Evolutionary conservation across 2,113 vertebrate genomes (phyloP).

Genomic region (Talpa occidentalis): DNA sequence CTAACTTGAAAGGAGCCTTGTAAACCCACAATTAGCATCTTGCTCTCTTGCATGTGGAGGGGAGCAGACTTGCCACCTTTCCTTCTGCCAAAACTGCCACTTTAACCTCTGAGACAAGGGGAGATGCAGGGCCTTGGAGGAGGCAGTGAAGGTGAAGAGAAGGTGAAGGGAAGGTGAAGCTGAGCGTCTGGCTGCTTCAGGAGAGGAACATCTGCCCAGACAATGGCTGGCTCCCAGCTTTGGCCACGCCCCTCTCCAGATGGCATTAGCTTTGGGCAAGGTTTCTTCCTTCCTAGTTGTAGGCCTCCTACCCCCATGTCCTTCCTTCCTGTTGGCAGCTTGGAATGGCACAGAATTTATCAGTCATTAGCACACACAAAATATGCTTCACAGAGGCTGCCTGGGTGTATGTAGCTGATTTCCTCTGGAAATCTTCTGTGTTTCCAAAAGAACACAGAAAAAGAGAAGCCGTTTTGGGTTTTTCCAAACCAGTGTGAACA

Average conservation of each 20-base stretch:
- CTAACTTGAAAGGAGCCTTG: too few species aligned
- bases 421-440: not conserved
- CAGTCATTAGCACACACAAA: not conserved
- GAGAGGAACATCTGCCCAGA: conserved; percentile 21
- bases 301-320: not conserved
- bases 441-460: not conserved
- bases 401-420: not conserved
- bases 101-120: not conserved
- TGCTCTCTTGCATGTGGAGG: not conserved
- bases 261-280: conserved; percentile 5
- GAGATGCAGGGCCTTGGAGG: not conserved
- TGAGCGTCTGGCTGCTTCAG: not conserved
- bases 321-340: conserved; percentile 36
- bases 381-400: not conserved
- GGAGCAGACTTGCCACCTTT: not conserved
- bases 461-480: not conserved
- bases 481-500: not conserved
- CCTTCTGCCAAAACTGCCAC: not conserved
- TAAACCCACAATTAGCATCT: too few species aligned
- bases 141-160: not conserved
- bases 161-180: not conserved
- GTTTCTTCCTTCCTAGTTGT: not conserved
- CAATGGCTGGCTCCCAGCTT: not conserved
- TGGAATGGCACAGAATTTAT: not conserved
- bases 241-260: not conserved